These are phyloP conservation scores for Bolinopsis microptera DNA, from an alignment of 37 sponge, comb jelly and placozoan genomes.

Conservation along the genomic window DNA sequence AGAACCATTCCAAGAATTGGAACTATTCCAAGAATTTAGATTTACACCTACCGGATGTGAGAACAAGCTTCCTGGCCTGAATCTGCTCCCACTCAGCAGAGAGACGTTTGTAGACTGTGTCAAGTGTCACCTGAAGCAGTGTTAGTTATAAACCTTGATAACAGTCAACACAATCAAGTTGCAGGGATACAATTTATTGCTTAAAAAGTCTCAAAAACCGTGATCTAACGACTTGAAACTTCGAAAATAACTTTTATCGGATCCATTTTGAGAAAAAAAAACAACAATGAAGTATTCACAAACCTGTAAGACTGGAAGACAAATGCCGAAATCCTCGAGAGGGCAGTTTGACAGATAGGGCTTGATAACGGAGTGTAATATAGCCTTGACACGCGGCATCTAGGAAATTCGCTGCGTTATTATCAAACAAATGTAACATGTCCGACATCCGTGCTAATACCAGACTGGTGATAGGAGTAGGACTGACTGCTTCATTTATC, in stretches of 20 bases:
- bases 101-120: constrained; percentile 24
- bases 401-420: not conserved
- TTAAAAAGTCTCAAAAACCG: no score
- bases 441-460: no score
- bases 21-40: no score
- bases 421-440: not conserved
- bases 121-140: constrained; percentile 12
- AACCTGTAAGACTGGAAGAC: constrained; percentile 23
- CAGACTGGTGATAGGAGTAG: no score
- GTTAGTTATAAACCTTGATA: not conserved
- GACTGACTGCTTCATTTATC: no score
- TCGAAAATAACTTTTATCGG: no score
- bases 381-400: constrained; percentile 42
- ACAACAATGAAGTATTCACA: no score
- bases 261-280: not conserved
- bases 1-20: no score
- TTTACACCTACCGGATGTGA: constrained; percentile 45
- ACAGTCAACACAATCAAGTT: not conserved
- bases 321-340: constrained; percentile 10
- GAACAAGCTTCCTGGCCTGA: constrained; percentile 1
- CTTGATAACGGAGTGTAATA: constrained; percentile 38
- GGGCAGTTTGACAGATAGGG: constrained; percentile 48
- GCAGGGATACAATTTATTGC: no score
- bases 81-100: constrained; percentile 57
- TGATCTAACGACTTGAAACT: no score